Conservation (phyloP, 2,888 invertebrate species). For the Xestia sexstrigata region DNA sequence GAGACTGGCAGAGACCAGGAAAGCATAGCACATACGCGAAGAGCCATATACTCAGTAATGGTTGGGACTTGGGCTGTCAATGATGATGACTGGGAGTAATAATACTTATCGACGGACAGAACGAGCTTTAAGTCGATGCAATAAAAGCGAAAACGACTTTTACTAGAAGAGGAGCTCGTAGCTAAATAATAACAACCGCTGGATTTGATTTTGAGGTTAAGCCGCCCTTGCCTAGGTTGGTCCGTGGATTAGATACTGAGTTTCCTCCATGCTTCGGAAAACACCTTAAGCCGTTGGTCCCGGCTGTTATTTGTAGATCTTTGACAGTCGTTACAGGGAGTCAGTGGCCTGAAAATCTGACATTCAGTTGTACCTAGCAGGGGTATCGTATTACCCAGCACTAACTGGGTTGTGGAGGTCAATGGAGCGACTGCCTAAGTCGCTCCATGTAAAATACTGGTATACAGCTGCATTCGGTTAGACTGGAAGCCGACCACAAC, state of each 20-base stretch:
- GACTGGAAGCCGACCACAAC: neutral
- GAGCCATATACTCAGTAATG: neutral
- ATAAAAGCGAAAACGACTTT: neutral
- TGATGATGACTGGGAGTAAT: neutral
- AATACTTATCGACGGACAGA: neutral
- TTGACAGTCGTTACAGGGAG: neutral
- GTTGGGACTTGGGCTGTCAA: neutral
- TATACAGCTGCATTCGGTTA: neutral
- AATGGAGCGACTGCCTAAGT: no score
- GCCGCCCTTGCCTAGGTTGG: neutral
- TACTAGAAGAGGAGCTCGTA: neutral
- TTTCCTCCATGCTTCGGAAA: neutral
- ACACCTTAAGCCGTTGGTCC: neutral
- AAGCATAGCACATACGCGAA: neutral
- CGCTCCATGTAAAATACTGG: neutral
- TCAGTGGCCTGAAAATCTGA: neutral
- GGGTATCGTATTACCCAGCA: neutral
- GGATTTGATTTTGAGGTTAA: neutral
- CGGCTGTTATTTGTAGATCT: neutral
- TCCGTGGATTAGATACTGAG: neutral
- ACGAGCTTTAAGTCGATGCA: neutral
- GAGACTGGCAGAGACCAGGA: neutral
- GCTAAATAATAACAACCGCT: neutral
- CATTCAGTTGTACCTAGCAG: neutral
- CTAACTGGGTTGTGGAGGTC: neutral